Base-by-base conservation (phyloP, 2,113 vertebrate species). In the Aegypius monachus region DNA sequence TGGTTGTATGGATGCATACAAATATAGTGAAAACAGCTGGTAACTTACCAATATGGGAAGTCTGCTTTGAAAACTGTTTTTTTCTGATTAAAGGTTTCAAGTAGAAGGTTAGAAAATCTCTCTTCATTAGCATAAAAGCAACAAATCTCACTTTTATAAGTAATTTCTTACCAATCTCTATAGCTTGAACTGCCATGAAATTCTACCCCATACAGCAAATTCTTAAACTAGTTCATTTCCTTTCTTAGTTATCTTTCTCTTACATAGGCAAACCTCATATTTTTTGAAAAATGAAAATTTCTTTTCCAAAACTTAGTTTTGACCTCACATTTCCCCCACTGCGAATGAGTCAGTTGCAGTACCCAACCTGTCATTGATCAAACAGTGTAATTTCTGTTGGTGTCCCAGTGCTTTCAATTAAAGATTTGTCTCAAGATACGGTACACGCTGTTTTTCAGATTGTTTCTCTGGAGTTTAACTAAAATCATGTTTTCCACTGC, bases 381-480 rank as follows among this genome's bases (percentile, higher is more conserved):
- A 96, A 68, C 11, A 34, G 31, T 68, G 36, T 14, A 85, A 90
- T 93, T 96, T 93, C 74, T 95, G 40, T 58, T 56, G 2, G 3
- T 70, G 45, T 58, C 45, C 53, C 71, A 80, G 58, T 18, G 67
- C 48, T 94, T 96, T 90, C 93, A 94, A 77, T 93, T 90, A 86
- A 73, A 94, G 85, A 90, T 92, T 82, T 78, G 26, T 92, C n/a
- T 88, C 45, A 45, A 92, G 78, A 87, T 93, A 88, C 1, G 25
- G 55, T 66, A 88, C 32, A 38, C 7, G 16, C 40, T 88, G 58
- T 32, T 95, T 75, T 93, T 80, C 67, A 95, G 43, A 77, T 66
- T 65, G 67, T 80, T 96, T 88, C 79, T 93, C 71, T 62, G 23
- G 58, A 82, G 58, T 80, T 91, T 91, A 86, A 80, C 78, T 88